These are phyloP conservation scores for Belonocnema kinseyi DNA, from an alignment of 1,140 invertebrate species.

Conservation along the genomic window DNA sequence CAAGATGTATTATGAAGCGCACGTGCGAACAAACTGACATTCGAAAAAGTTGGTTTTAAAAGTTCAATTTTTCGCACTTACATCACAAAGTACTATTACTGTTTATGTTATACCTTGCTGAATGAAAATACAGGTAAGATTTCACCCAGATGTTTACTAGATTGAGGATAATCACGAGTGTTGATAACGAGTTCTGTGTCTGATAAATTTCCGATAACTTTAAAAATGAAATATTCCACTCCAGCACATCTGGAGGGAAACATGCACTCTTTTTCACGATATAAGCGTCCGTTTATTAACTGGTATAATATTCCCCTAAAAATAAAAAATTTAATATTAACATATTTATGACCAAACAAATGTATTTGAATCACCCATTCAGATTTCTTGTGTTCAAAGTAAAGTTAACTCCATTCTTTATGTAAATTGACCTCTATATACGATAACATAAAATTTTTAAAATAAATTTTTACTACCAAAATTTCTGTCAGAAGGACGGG, in stretches of 20 bases:
- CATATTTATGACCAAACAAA: constrained; percentile 12
- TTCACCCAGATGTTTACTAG: constrained; percentile 79
- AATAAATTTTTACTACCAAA: background rate
- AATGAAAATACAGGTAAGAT: constrained; percentile 93
- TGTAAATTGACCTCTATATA: background rate
- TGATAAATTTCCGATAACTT: constrained; percentile 80
- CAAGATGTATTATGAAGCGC: too few relatives aligned
- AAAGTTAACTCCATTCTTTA: constrained; percentile 1
- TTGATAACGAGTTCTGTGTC: constrained; percentile 94
- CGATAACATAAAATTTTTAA: background rate
- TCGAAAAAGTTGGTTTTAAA: too few relatives aligned
- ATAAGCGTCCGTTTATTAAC: constrained; percentile 87
- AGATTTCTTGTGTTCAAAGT: constrained; percentile 40
- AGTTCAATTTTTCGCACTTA: too few relatives aligned
- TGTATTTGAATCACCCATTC: constrained; percentile 18
- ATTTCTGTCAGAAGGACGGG: too few relatives aligned
- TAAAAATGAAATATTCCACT: constrained; percentile 90
- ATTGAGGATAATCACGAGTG: constrained; percentile 94
- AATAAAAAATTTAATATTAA: constrained; percentile 27
- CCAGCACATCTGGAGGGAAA: constrained; percentile 94
- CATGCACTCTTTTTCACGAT: constrained; percentile 89
- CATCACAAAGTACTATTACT: constrained; percentile 31
- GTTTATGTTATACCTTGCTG: constrained; percentile 84
- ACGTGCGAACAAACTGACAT: too few relatives aligned
- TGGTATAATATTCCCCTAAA: constrained; percentile 89